Conservation (phyloP, 2,113 vertebrate species). For the Oenanthe oenanthe region DNA sequence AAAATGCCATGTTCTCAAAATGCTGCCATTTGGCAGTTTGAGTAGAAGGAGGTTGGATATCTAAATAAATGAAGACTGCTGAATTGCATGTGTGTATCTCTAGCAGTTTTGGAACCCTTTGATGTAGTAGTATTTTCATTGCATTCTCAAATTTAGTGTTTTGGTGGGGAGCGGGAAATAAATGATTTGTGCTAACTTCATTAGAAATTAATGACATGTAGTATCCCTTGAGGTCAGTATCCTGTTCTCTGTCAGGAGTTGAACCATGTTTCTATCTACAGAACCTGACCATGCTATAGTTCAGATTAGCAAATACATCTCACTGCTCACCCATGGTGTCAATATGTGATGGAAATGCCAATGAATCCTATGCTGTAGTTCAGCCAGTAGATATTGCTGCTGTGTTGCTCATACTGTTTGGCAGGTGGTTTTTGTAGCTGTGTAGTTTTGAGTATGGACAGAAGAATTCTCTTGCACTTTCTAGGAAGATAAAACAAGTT, state of each 20-base stretch:
- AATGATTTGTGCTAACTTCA: background rate
- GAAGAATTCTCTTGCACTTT: background rate
- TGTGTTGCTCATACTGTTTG: background rate
- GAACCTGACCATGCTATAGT: background rate
- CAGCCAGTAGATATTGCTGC: background rate
- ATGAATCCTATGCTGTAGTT: background rate
- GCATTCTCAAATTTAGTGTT: background rate
- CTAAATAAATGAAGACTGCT: background rate
- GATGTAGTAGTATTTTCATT: background rate
- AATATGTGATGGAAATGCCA: background rate
- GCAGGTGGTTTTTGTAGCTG: background rate
- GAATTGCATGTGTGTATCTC: background rate
- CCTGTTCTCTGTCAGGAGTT: background rate
- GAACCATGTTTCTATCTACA: background rate
- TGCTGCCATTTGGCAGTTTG: background rate
- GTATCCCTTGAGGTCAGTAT: background rate
- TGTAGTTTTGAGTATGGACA: background rate
- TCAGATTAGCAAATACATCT: background rate
- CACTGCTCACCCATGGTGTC: background rate
- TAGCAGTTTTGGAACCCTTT: background rate
- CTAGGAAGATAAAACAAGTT: background rate
- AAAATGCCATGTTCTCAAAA: background rate
- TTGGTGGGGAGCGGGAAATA: rapidly evolving
- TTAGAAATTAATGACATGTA: background rate
- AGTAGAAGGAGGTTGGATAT: background rate